A percentile compares a stretch with the other conserved stretches of the same genome.
Conservation (phyloP, 2,888 invertebrate genomes). For the Scelioninae gen. 1 region DNA sequence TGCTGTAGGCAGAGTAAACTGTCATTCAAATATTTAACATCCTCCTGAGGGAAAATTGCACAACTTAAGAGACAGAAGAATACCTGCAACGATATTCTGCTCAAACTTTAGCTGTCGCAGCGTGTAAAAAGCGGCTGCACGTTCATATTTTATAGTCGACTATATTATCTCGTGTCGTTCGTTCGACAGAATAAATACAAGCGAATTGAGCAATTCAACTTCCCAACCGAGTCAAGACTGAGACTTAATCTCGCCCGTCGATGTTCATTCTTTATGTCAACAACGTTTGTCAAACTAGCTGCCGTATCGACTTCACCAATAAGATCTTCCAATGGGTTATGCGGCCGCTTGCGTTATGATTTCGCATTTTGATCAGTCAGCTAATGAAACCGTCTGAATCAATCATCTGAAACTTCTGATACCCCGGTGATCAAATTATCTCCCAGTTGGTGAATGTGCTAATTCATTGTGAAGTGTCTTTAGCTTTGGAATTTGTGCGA, state of each 20-base stretch:
- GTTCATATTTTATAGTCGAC: constrained; percentile 71
- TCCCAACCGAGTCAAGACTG: constrained; percentile 49
- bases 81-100: no score
- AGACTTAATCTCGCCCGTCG: constrained; percentile 66
- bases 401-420: constrained; percentile 12
- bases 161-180: constrained; percentile 68
- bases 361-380: constrained; percentile 30
- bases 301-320: constrained; percentile 32
- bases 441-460: neutral
- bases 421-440: constrained; percentile 25
- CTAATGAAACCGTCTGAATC: constrained; percentile 27
- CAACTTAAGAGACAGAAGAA: no score
- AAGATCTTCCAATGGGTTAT: constrained; percentile 34
- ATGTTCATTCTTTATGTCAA: constrained; percentile 68
- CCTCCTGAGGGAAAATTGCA: constrained; percentile 24
- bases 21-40: constrained; percentile 57
- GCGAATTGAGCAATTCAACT: constrained; percentile 72
- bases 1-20: constrained; percentile 25
- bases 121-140: constrained; percentile 52
- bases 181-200: constrained; percentile 72
- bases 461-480: neutral
- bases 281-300: constrained; percentile 62
- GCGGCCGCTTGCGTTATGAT: constrained; percentile 20
- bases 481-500: neutral
- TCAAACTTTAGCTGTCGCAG: constrained; percentile 35